Conservation (phyloP, 2,888 invertebrate species). For the Napeogenes inachia region DNA sequence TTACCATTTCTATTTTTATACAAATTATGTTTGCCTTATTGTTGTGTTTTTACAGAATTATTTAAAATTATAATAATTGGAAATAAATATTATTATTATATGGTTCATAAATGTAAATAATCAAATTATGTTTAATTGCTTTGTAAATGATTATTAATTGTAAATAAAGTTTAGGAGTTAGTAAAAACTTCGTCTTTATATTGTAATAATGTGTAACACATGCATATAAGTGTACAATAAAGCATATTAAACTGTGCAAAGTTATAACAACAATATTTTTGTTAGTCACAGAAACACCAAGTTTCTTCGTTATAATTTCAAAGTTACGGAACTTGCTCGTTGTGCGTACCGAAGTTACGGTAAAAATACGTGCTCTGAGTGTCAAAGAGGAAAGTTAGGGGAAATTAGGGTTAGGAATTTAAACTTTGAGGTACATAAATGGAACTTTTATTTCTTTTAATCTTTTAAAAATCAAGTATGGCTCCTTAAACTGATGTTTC, state of each 20-base stretch:
- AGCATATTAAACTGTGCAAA: slow-evolving; percentile 15
- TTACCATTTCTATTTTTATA: not conserved
- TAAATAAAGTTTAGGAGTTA: not conserved
- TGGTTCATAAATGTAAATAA: too few species aligned
- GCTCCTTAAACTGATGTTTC: not conserved
- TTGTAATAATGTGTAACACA: not conserved
- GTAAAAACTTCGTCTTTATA: not conserved
- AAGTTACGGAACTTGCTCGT: slow-evolving; percentile 34
- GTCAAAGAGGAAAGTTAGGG: slow-evolving; percentile 35
- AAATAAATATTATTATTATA: too few species aligned
- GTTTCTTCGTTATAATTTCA: slow-evolving; percentile 38
- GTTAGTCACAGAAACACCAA: slow-evolving; percentile 27
- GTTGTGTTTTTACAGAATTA: not conserved
- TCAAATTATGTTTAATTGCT: too few species aligned
- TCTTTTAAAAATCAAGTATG: slow-evolving; percentile 1
- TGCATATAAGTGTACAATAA: slow-evolving; percentile 3
- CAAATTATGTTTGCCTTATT: not conserved
- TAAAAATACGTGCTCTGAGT: slow-evolving; percentile 44
- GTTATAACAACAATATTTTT: slow-evolving; percentile 31
- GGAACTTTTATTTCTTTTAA: slow-evolving; percentile 7
- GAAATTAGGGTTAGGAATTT: slow-evolving; percentile 38
- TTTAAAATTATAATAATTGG: too few species aligned
- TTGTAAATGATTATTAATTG: too few species aligned
- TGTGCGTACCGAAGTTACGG: slow-evolving; percentile 38
- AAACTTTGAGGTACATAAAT: slow-evolving; percentile 22